phyloP scores from a whole-genome alignment of 2,797 vertebrate genomes.

The Amazonetta brasiliensis region DNA sequence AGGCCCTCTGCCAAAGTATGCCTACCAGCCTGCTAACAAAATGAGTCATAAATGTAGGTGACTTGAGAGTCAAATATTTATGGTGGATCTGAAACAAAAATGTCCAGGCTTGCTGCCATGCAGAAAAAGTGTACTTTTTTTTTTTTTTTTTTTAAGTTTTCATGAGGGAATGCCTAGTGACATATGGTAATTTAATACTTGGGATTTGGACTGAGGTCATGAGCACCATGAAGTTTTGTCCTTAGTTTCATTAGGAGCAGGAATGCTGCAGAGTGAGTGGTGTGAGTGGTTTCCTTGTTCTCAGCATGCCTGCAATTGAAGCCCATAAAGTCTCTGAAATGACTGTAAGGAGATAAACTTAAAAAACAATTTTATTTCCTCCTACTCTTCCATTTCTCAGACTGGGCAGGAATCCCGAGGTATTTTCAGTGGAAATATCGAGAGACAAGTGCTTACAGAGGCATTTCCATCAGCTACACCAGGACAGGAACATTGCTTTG shows the following conservation, averaged over 20 bases:
- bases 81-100: slow-evolving; percentile 78
- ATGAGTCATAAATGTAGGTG: slow-evolving; percentile 73
- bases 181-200: slow-evolving; percentile 17
- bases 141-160: slow-evolving; percentile 47
- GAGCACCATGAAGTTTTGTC: background rate
- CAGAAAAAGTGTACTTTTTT: slow-evolving; percentile 4
- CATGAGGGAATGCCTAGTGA: slow-evolving; percentile 25
- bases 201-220: background rate
- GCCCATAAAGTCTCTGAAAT: slow-evolving; percentile 16
- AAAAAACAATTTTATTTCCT: background rate
- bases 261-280: background rate
- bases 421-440: slow-evolving; percentile 55
- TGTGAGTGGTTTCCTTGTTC: slow-evolving; percentile 32
- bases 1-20: slow-evolving; percentile 68
- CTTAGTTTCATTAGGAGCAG: slow-evolving; percentile 11
- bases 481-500: slow-evolving; percentile 10
- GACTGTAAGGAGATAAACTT: slow-evolving; percentile 29
- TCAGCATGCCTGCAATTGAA: slow-evolving; percentile 15
- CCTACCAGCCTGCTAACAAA: slow-evolving; percentile 62
- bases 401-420: slow-evolving; percentile 12
- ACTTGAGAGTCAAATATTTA: slow-evolving; percentile 78
- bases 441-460: slow-evolving; percentile 16
- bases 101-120: slow-evolving; percentile 78
- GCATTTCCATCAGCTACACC: slow-evolving; percentile 34
- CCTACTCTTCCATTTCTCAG: slow-evolving; percentile 11